Base-by-base conservation (phyloP, 1,140 invertebrate genomes). In the Trachelipus rathkii region DNA sequence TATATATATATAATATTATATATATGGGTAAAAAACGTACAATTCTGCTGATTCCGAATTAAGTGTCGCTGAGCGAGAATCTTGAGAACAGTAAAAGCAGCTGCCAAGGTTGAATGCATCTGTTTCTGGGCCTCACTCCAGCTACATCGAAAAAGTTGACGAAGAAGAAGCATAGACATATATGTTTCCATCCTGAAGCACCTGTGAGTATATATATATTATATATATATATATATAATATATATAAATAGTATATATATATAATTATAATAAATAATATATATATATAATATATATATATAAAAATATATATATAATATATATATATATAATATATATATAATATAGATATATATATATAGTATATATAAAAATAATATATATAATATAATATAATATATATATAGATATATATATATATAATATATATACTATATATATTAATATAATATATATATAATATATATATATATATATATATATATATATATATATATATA, bases 171-270 rank as follows among this genome's bases (percentile, higher is more conserved):
- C 94, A 96, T 96, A 2, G 94, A 95, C 68, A 93, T 92, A 84
- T 95, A 93, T 43, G 95, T 97, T 86, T 97, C 95, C 95, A n/a
- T 93, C 95, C 95, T 83, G 92, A 95, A 45, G 92, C 93, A 44
- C 95, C 93, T 94, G 10, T 71, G 1, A 75, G 4, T n/a, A 60
- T 44, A 67, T 44, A 44, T n/a, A 71, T 43, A 60, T n/a, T 19
- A 67, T n/a, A 13, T 44, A 44, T 23, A 53, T 19, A 43, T 44
- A 67, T 19, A 71, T 72, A 43, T 19, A 43, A 71, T 8, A 44
- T n/a, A 67, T n/a, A 74, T 19, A 44, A 0, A 71, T 1, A 44
- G n/a, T 43, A 53, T 43, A 69, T 46, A 74, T n/a, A 44, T 24
- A 67, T n/a, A n/a, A n/a, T n/a, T n/a, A n/a, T n/a, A n/a, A n/a